A percentile compares a stretch with the other conserved stretches of the same genome.
Conservation (phyloP, 2,113 vertebrate genomes). For the Neogale vison region DNA sequence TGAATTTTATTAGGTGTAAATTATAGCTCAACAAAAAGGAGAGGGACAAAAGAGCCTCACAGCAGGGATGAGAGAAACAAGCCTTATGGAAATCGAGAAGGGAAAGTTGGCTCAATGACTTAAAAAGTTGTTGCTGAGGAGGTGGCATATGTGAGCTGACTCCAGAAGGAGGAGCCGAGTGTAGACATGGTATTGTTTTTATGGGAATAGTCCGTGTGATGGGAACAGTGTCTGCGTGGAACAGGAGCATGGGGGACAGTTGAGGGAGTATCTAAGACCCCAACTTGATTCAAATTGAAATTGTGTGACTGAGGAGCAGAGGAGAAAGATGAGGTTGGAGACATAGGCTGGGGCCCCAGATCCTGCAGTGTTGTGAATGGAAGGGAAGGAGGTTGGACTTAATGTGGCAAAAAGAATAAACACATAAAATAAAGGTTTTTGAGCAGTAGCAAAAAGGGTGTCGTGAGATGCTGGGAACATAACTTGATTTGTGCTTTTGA, state of each 20-base stretch:
- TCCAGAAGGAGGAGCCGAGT: not conserved
- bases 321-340: not conserved
- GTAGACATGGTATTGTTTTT: not conserved
- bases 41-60: not conserved
- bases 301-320: not conserved
- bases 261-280: not conserved
- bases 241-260: not conserved
- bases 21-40: not conserved
- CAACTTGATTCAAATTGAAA: not conserved
- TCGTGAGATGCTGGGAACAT: not conserved
- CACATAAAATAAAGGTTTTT: not conserved
- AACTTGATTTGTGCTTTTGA: not conserved
- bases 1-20: not conserved
- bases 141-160: not conserved
- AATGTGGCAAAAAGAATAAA: not conserved
- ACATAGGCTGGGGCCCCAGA: not conserved
- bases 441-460: not conserved
- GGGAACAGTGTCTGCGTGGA: not conserved
- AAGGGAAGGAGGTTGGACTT: not conserved
- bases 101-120: not conserved
- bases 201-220: not conserved
- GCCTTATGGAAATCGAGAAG: not conserved
- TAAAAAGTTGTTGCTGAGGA: not conserved
- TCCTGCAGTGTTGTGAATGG: not conserved
- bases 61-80: not conserved